phyloP scores from a whole-genome alignment of 2,113 vertebrate species.

The Fulica atra region DNA sequence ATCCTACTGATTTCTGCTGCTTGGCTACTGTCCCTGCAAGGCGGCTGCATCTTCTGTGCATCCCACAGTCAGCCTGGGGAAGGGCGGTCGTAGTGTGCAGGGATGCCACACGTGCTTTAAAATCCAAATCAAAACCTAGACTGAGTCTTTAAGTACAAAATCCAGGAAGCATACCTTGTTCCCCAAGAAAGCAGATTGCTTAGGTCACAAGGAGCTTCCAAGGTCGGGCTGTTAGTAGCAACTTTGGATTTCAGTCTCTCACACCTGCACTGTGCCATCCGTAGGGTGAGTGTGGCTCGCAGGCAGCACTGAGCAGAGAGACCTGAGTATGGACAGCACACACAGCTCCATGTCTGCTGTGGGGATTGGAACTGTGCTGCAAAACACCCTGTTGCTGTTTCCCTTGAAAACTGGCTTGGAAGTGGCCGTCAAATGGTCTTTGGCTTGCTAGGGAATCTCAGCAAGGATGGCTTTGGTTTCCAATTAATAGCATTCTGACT shows the following conservation, averaged over 20 bases:
- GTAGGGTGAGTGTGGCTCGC: neutral
- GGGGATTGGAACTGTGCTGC: neutral
- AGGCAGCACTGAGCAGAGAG: neutral
- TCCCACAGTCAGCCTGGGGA: neutral
- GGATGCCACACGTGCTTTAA: neutral
- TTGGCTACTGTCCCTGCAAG: neutral
- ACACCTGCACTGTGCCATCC: neutral
- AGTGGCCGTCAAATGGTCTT: neutral
- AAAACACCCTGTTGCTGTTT: neutral
- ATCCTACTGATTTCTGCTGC: neutral
- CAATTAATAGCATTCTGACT: neutral
- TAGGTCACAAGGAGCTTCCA: neutral
- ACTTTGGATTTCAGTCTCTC: neutral
- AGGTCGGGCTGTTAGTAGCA: neutral
- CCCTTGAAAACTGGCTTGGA: neutral
- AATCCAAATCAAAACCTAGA: neutral
- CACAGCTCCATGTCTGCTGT: neutral
- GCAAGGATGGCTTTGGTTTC: neutral
- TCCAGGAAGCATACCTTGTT: neutral
- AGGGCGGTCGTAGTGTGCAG: neutral
- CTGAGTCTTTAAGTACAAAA: neutral
- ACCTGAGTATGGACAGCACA: accelerated
- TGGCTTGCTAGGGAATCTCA: neutral
- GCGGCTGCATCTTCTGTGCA: neutral
- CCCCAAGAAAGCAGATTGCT: neutral